Percentiles rank a stretch among this genome's conserved stretches.
Conservation (phyloP, 2,113 vertebrate genomes). For the Porphyrio hochstetteri region DNA sequence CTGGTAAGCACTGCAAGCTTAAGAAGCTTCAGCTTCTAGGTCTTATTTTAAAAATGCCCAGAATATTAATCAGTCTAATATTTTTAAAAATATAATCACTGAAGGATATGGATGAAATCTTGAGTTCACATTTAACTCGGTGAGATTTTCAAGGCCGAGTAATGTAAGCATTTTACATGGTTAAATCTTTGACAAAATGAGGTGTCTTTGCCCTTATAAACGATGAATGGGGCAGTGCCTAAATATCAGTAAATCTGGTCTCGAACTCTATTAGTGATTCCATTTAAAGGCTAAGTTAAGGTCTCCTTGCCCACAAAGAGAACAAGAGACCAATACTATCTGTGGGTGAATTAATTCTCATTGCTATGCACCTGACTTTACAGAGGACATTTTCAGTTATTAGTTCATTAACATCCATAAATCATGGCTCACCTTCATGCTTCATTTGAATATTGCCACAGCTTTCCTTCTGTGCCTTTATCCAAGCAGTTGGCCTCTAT, state of each 20-base stretch:
- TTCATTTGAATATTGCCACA: background rate
- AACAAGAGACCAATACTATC: background rate
- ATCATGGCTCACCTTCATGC: background rate
- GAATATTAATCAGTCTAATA: background rate
- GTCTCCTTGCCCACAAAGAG: background rate
- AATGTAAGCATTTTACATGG: background rate
- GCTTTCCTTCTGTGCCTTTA: background rate
- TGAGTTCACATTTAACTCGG: background rate
- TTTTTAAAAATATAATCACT: background rate
- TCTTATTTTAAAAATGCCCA: background rate
- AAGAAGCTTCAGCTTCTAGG: background rate
- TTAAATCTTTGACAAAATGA: background rate
- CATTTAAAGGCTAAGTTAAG: background rate
- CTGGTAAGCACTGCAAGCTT: background rate
- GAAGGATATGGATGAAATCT: background rate
- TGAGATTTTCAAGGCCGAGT: background rate
- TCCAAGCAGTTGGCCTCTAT: background rate
- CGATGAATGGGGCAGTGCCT: background rate
- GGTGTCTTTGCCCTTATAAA: background rate
- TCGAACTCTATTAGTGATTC: background rate
- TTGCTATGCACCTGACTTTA: background rate
- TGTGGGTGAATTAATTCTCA: background rate
- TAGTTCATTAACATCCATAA: background rate
- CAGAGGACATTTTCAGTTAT: background rate
- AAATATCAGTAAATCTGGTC: background rate